phyloP scores from a whole-genome alignment of 2,797 vertebrate genomes.

The Hoplostethus mediterraneus region DNA sequence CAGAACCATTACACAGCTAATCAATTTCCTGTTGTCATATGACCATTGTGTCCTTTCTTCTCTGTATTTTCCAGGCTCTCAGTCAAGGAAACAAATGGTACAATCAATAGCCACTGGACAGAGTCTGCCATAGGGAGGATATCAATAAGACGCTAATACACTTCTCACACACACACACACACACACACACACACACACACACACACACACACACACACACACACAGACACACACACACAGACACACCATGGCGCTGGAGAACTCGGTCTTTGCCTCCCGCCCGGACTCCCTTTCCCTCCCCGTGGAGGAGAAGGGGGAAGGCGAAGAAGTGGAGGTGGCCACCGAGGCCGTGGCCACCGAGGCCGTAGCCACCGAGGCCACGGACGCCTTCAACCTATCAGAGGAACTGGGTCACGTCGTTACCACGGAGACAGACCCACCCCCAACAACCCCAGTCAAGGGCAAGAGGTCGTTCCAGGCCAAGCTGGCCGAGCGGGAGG shows the following conservation, averaged over 20 bases:
- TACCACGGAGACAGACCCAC: constrained; percentile 77
- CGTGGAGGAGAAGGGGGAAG: constrained; percentile 80
- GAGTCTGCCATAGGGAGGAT: constrained; percentile 69
- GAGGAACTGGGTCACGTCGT: constrained; percentile 84
- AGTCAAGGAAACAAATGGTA: constrained; percentile 76
- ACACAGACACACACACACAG: constrained; percentile 20
- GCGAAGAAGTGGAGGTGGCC: constrained; percentile 73
- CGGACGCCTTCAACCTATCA: constrained; percentile 73
- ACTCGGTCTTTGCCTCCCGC: constrained; percentile 82
- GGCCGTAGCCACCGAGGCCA: constrained; percentile 64
- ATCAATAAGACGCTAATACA: constrained; percentile 65
- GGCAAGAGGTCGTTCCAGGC: constrained; percentile 81
- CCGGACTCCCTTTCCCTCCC: constrained; percentile 84
- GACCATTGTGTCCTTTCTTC: constrained; percentile 43
- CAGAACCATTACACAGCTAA: constrained; percentile 10
- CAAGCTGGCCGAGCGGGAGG: constrained; percentile 85
- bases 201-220: constrained; percentile 21
- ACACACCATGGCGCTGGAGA: constrained; percentile 88
- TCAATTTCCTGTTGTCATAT: constrained; percentile 28
- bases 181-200: constrained; percentile 17
- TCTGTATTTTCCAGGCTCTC: constrained; percentile 67
- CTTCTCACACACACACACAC: constrained; percentile 13
- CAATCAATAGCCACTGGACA: constrained; percentile 69
- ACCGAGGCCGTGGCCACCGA: constrained; percentile 68
- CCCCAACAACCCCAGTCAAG: constrained; percentile 53